Evolutionary conservation across 2,888 invertebrate genomes (phyloP).

Genomic region (Latrodectus elegans): DNA sequence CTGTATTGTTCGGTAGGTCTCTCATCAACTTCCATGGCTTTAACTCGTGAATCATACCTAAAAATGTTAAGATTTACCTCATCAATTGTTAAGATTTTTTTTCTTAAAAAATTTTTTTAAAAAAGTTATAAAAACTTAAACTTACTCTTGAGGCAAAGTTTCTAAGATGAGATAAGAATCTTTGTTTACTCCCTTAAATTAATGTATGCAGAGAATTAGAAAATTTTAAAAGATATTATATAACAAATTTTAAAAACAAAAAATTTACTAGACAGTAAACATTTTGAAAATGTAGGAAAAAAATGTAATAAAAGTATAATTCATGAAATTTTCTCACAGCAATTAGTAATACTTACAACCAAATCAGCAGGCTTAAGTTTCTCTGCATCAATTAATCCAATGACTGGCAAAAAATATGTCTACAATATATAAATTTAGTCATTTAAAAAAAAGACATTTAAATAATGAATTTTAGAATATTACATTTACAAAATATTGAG

Average conservation of each 20-base stretch:
- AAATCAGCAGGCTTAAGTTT: constrained; percentile 96
- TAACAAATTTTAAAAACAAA: not conserved
- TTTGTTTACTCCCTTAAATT: constrained; percentile 85
- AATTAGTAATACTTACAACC: constrained; percentile 74
- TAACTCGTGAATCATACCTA: constrained; percentile 92
- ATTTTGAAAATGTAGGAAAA: not conserved
- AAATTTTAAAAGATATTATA: not conserved
- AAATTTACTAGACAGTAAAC: not conserved
- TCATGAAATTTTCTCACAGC: not conserved
- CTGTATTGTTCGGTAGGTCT: constrained; percentile 99
- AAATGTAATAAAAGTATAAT: not conserved
- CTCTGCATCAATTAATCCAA: constrained; percentile 97
- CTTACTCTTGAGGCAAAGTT: constrained; percentile 93
- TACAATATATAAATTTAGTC: constrained; percentile 76
- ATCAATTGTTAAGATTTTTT: not conserved
- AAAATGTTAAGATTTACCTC: not conserved
- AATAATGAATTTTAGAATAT: too few species aligned
- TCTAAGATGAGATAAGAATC: constrained; percentile 99
- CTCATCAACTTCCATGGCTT: constrained; percentile 99
- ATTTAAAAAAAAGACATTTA: too few species aligned
- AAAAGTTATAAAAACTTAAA: constrained; percentile 36
- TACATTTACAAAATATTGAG: too few species aligned
- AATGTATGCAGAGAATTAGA: constrained; percentile 9
- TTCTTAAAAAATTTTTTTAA: not conserved
- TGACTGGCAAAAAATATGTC: constrained; percentile 99